phyloP scores from a whole-genome alignment of 2,888 invertebrate species.

The Drosophila paramelanica region DNA sequence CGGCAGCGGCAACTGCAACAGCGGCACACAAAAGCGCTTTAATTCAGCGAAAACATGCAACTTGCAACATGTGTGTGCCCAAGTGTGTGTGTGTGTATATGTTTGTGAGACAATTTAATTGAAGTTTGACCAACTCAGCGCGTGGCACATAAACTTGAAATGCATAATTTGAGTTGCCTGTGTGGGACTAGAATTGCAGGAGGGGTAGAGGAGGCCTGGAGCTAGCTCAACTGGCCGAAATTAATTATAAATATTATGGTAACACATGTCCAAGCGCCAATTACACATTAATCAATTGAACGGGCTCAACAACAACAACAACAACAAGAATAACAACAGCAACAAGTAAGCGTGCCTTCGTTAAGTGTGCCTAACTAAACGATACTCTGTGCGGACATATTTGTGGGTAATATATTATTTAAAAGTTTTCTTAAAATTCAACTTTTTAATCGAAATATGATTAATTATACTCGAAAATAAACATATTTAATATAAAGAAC shows the following conservation, averaged over 20 bases:
- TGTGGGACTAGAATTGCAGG: background rate
- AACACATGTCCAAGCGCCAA: slow-evolving; percentile 56
- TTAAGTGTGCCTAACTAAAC: background rate
- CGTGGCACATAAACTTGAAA: slow-evolving; percentile 74
- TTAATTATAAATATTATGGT: slow-evolving; percentile 64
- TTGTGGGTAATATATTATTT: too few species aligned
- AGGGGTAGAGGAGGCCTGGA: background rate
- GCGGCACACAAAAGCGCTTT: slow-evolving; percentile 56
- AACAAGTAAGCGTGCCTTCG: background rate
- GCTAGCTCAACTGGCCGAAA: slow-evolving; percentile 36
- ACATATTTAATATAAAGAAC: too few species aligned
- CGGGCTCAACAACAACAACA: slow-evolving; percentile 10
- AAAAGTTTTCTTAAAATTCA: too few species aligned
- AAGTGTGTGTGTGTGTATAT: slow-evolving; percentile 15
- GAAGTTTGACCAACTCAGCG: slow-evolving; percentile 57
- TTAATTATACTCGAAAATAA: too few species aligned
- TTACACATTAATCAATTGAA: slow-evolving; percentile 59
- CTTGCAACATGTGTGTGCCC: slow-evolving; percentile 30
- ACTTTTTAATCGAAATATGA: too few species aligned
- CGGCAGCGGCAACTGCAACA: slow-evolving; percentile 25
- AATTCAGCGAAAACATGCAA: slow-evolving; percentile 79
- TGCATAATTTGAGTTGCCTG: slow-evolving; percentile 52
- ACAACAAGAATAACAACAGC: slow-evolving; percentile 1
- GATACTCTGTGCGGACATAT: background rate
- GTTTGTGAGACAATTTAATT: slow-evolving; percentile 67